Evolutionary conservation across 2,113 vertebrate genomes (phyloP), one percentile per base, ranked within the genome.

Genomic region (Neolamprologus brichardi): DNA sequence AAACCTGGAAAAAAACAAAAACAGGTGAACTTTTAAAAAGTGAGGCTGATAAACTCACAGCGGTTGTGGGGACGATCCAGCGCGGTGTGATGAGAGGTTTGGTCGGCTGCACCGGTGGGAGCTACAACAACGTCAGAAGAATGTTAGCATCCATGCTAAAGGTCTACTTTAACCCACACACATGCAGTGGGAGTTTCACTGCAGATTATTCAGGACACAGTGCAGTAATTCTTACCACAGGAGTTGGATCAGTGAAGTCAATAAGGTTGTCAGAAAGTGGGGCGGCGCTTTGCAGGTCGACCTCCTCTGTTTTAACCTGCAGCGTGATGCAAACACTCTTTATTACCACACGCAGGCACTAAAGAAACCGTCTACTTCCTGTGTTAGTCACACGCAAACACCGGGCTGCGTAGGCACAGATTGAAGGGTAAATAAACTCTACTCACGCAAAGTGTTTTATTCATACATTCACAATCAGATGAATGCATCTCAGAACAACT

Each of bases 51-150:
- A 14, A 64, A 72, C 96, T 95, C 90, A 97, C 96, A 67, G 93
- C 83, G 95, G 97, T 91, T 84, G 98, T 93, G 90, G 98, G 98
- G 88, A 99, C 94, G 92, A 99, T 97, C 98, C 98, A 99, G 86
- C 98, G 97, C 2, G 98, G 98, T 37, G 97, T 92, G 91, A 98
- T 95, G 17, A 89, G 86, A 28, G 97, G 95, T 92, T 97, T 95
- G 72, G 97, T 94, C 88, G 95, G 94, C 51, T 96, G 96, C 95
- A 97, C 92, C 25, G 93, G 93, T 72, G 94, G 93, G 7, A 84
- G 81, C 89, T 96, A 81, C 2, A 91, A 88, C 13, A 89, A 52
- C 70, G 56, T 5, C 46, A 89, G 5, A 72, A 37, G 60, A 20
- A 14, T 12, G 2, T 77, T 18, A 84, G 25, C 44, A n/a, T 34